Evolutionary conservation across 2,888 invertebrate genomes (phyloP), one percentile per base, ranked within the genome.

Genomic region (Zonitis immaculata): DNA sequence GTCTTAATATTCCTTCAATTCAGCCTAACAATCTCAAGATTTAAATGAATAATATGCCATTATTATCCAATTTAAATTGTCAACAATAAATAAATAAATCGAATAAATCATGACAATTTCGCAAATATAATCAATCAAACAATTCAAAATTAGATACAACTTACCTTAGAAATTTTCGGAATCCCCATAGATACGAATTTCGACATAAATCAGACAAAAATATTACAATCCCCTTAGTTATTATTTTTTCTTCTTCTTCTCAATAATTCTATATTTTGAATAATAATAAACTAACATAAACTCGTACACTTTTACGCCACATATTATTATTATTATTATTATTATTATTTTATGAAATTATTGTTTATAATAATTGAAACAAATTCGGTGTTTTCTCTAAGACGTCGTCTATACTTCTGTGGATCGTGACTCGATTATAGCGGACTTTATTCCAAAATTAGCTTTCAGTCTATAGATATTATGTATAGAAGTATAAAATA

Each of bases 371-470:
- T n/a, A n/a, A n/a, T n/a, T n/a, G n/a, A 14, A 14, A 12, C 25
- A 47, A 47, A 48, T 45, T 52, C 51, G 49, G 51, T 62, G 59
- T 51, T 47, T 49, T 53, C 57, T 42, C 51, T 26, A 43, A 52
- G 60, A 56, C 62, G 54, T 59, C 62, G 59, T 55, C 57, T 63
- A 61, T 58, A 56, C 60, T 63, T 64, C 59, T 64, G 62, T 57
- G 59, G 60, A 59, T 57, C 61, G 62, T 61, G 60, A 65, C 62
- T 64, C 43, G 47, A 39, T 30, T 52, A 49, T 56, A 58, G 62
- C 62, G 62, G 60, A 59, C 61, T 65, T 64, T 64, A 62, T 64
- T 66, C 65, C 63, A 62, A 66, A 67, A 65, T 66, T 67, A 66
- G 65, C 60, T 55, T 52, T 61, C 57, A n/a, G n/a, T n/a, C n/a